Base-by-base conservation (phyloP, 35 echinoderm and acorn worm genomes). In the Ptychodera flava region DNA sequence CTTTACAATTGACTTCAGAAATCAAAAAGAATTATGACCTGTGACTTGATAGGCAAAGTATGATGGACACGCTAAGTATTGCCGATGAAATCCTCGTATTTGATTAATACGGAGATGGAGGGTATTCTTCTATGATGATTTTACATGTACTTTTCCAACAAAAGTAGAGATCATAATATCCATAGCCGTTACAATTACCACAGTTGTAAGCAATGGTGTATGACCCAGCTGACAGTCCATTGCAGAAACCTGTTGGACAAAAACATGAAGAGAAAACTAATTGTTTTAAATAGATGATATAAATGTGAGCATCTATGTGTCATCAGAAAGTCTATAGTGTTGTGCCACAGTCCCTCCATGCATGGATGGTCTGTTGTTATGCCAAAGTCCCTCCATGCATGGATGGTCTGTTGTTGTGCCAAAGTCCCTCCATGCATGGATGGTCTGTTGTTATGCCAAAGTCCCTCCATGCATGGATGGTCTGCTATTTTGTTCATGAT, bases 121-220 rank as follows among this genome's bases (percentile, higher is more conserved):
- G 89, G n/a, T 84, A 38, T 76, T 95, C 93, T 34, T 95, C 93
- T 1, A 95, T 86, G 82, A 95, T 95, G n/a, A 95, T 32, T 30
- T 89, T 86, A 31, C 81, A 84, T 29, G 90, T 90, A 33, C 93
- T 95, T 15, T 91, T 89, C 89, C 90, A 95, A 35, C 93, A 89
- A 0, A 87, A 91, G 79, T 95, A 95, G 27, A 80, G 85, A 82
- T 95, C 93, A 28, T 95, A 92, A 53, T 79, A 85, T 31, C 93
- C 93, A 33, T 95, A 95, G 22, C 93, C 93, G 32, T 76, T 85
- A 36, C 93, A 95, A 33, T 88, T 88, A 35, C 93, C 90, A n/a
- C 91, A 89, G 38, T 83, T 35, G 85, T 91, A 92, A 1, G 82
- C 86, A 34, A 95, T 77, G 16, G 86, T 79, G 37, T 85, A 52